These are phyloP conservation scores for Agrotis segetum DNA, from an alignment of 2,888 invertebrate genomes.

Conservation along the genomic window DNA sequence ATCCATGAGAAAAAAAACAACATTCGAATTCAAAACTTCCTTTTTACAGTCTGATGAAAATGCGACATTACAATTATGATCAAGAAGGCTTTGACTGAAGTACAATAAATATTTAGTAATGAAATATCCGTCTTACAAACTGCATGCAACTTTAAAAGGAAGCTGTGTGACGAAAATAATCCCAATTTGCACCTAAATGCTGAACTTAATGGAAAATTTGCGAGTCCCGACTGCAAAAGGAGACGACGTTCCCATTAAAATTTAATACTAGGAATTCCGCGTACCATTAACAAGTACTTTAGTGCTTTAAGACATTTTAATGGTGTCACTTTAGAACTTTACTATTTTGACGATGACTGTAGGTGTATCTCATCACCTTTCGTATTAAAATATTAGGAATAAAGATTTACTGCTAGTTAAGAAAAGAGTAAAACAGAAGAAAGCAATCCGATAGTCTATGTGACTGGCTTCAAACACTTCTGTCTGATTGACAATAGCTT, in stretches of 20 bases:
- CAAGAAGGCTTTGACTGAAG: neutral
- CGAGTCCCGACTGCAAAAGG: slow-evolving; percentile 13
- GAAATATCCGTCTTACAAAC: neutral
- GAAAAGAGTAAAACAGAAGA: no score
- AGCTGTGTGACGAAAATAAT: slow-evolving; percentile 14
- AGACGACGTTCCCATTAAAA: slow-evolving; percentile 35
- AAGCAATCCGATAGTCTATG: no score
- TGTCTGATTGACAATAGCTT: no score
- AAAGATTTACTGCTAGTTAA: no score
- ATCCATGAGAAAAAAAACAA: no score
- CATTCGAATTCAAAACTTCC: no score
- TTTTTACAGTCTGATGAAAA: neutral
- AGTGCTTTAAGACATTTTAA: slow-evolving; percentile 21
- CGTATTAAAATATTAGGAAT: neutral
- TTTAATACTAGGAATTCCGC: slow-evolving; percentile 36
- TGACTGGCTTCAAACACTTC: no score
- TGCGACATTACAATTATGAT: neutral
- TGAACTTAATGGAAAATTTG: slow-evolving; percentile 35
- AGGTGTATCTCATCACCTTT: neutral
- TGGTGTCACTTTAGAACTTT: slow-evolving; percentile 11
- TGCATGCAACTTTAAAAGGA: neutral
- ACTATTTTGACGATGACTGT: neutral
- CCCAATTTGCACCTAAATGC: slow-evolving; percentile 36
- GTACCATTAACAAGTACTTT: slow-evolving; percentile 37
- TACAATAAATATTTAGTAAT: neutral